Evolutionary conservation across 1,140 invertebrate species (phyloP).

Genomic region (Nymphalis io): DNA sequence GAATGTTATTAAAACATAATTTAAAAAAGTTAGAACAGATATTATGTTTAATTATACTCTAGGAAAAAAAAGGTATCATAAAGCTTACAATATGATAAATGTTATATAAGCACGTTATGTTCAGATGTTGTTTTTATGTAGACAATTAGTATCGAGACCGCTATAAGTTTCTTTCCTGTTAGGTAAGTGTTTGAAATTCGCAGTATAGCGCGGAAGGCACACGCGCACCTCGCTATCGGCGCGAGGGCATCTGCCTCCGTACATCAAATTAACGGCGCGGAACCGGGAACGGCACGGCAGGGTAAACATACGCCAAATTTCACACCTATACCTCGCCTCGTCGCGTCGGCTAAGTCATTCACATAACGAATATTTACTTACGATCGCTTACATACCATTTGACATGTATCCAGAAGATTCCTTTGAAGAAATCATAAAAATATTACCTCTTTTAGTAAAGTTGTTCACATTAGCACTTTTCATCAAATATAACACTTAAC

Average conservation of each 20-base stretch:
- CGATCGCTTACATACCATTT: conserved; percentile 2
- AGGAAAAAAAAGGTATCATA: conserved; percentile 12
- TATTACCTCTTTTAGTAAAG: conserved; percentile 5
- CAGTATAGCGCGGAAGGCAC: conserved; percentile 38
- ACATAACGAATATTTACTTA: conserved; percentile 43
- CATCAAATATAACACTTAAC: background rate
- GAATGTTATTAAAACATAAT: background rate
- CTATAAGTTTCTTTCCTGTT: conserved; percentile 9
- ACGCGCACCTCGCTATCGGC: conserved; percentile 38
- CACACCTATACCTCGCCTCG: conserved; percentile 51
- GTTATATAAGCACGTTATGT: conserved; percentile 12
- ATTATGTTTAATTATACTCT: background rate
- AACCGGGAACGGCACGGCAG: conserved; percentile 51
- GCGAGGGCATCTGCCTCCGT: conserved; percentile 65
- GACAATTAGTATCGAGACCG: background rate
- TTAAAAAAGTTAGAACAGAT: background rate
- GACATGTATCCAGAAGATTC: background rate
- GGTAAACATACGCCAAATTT: conserved; percentile 61
- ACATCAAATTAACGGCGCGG: conserved; percentile 69
- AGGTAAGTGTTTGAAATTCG: conserved; percentile 22
- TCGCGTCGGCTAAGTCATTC: conserved; percentile 36
- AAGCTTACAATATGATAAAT: conserved; percentile 22
- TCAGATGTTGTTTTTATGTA: conserved; percentile 1
- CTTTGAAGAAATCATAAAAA: conserved; percentile 11
- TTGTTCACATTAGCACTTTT: background rate